These are phyloP conservation scores for Poecilia picta DNA, from an alignment of 2,797 vertebrate genomes.

Conservation along the genomic window DNA sequence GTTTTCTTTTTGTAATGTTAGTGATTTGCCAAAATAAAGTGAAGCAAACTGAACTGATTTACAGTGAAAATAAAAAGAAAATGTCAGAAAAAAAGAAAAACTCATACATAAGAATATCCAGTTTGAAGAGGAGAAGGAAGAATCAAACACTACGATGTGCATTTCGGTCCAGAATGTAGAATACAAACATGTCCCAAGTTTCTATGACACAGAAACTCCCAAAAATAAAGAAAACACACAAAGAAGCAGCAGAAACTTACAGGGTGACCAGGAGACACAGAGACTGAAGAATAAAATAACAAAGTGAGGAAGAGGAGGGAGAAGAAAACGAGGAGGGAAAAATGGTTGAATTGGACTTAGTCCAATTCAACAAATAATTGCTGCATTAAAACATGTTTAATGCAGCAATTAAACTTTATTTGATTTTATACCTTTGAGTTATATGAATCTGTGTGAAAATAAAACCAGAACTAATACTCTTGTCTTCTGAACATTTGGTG, in stretches of 20 bases:
- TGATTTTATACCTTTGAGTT: not conserved
- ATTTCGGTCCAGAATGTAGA: not conserved
- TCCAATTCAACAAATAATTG: too few relatives aligned
- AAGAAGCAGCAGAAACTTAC: slow-evolving; percentile 56
- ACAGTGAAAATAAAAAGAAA: not conserved
- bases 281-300: slow-evolving; percentile 56
- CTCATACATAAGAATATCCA: not conserved
- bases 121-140: not conserved
- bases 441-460: not conserved
- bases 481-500: not conserved
- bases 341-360: not conserved
- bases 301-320: slow-evolving; percentile 11
- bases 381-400: not conserved
- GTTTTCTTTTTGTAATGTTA: too few relatives aligned
- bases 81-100: too few relatives aligned
- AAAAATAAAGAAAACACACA: not conserved
- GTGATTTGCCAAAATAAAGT: too few relatives aligned
- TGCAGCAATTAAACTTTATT: not conserved
- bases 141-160: too few relatives aligned
- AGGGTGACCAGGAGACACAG: slow-evolving; percentile 59
- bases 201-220: not conserved
- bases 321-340: not conserved
- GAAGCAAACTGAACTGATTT: too few relatives aligned
- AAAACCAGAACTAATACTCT: not conserved
- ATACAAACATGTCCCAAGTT: not conserved